Percentiles rank a stretch among this genome's conserved stretches.
phyloP scores from a whole-genome alignment of 2,888 invertebrate genomes.

The Podotricha telesiphe region DNA sequence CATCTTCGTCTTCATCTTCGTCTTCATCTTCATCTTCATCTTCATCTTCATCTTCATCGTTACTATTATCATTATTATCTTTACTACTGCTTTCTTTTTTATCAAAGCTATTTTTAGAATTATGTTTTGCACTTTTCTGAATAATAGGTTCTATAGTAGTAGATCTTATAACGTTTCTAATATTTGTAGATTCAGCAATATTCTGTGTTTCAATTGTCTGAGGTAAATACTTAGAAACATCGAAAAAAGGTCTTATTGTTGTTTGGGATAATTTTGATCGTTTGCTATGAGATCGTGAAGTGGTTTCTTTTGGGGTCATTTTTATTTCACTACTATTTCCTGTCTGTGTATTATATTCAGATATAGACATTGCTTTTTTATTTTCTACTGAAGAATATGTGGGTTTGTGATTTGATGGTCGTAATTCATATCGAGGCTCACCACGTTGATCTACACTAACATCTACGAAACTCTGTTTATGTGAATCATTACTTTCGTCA shows the following conservation, averaged over 20 bases:
- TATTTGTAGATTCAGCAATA: constrained; percentile 57
- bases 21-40: constrained; percentile 46
- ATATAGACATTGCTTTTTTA: constrained; percentile 61
- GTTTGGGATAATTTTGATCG: constrained; percentile 40
- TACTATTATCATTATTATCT: constrained; percentile 55
- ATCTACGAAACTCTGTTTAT: constrained; percentile 60
- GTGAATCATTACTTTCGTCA: constrained; percentile 47
- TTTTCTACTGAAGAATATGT: constrained; percentile 67
- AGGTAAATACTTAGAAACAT: constrained; percentile 56
- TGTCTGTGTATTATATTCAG: constrained; percentile 60
- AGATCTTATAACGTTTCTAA: constrained; percentile 53
- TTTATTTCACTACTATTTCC: constrained; percentile 41
- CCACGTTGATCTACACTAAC: constrained; percentile 66
- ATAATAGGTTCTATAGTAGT: constrained; percentile 43
- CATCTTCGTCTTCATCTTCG: constrained; percentile 58
- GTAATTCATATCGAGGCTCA: constrained; percentile 74
- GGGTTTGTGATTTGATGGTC: constrained; percentile 64
- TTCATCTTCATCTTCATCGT: constrained; percentile 50
- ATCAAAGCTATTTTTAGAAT: constrained; percentile 39
- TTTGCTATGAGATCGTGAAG: constrained; percentile 34
- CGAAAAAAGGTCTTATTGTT: constrained; percentile 52
- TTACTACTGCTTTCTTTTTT: constrained; percentile 52
- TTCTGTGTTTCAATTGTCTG: constrained; percentile 53
- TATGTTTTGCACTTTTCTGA: constrained; percentile 30
- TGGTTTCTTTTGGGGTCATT: constrained; percentile 36